These are phyloP conservation scores for Rhabdomys pumilio DNA, from an alignment of 2,797 vertebrate genomes.

Conservation along the genomic window DNA sequence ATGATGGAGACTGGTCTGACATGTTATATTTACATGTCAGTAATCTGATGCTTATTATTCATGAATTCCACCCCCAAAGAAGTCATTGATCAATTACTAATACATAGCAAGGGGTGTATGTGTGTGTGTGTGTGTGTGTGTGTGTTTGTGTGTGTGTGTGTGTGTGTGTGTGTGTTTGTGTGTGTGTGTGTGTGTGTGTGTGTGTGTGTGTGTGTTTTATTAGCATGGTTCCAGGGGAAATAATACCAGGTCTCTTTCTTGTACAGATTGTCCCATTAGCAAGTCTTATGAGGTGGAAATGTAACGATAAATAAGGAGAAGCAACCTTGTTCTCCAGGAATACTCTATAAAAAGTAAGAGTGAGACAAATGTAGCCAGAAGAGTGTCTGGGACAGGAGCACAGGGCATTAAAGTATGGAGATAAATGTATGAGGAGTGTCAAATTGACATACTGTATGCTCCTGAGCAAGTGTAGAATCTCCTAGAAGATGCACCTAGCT, in stretches of 20 bases:
- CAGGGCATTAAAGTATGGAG: neutral
- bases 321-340: neutral
- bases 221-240: neutral
- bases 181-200: neutral
- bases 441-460: neutral
- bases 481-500: neutral
- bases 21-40: no score
- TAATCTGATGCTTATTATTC: neutral
- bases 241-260: neutral
- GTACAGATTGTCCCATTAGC: neutral
- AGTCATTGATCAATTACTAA: neutral
- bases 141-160: neutral
- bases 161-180: neutral
- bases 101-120: neutral
- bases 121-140: neutral
- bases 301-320: neutral
- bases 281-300: neutral
- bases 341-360: neutral
- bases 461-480: neutral
- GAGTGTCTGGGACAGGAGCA: neutral
- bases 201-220: no score
- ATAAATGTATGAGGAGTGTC: neutral
- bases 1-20: neutral
- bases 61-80: accelerated
- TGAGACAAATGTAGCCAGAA: neutral